These are phyloP conservation scores for Microtus montanus DNA, from an alignment of 2,113 vertebrate species.

Conservation along the genomic window DNA sequence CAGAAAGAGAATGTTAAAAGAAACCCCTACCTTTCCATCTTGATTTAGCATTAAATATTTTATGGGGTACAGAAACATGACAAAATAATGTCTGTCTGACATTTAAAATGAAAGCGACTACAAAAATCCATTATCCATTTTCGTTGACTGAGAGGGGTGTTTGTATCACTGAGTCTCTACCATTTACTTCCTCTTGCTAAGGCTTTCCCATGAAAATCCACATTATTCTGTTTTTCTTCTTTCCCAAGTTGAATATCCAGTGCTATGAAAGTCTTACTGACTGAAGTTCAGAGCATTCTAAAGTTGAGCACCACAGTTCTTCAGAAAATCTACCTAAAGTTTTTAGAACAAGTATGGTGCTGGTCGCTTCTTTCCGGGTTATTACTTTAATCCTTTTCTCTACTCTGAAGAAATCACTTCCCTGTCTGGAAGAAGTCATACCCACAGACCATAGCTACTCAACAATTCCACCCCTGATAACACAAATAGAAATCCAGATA, in stretches of 20 bases:
- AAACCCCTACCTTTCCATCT: conserved; percentile 41
- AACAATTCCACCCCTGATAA: too few species aligned
- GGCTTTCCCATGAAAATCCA: not conserved
- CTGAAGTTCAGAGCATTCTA: conserved; percentile 34
- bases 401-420: conserved; percentile 71
- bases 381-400: conserved; percentile 67
- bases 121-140: conserved; percentile 41
- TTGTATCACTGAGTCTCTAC: not conserved
- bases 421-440: conserved; percentile 13
- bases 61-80: conserved; percentile 7
- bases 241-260: conserved; percentile 26
- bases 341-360: conserved; percentile 52
- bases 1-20: conserved; percentile 51
- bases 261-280: conserved; percentile 31
- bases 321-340: conserved; percentile 1
- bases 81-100: not conserved
- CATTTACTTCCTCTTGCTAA: not conserved
- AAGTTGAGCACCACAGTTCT: not conserved
- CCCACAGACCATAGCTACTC: not conserved
- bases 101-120: not conserved
- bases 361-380: conserved; percentile 61
- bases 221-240: not conserved
- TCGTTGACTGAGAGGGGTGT: not conserved
- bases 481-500: conserved; percentile 43
- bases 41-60: conserved; percentile 56